Evolutionary conservation across 2,888 invertebrate species (phyloP), one percentile per base, ranked within the genome.

Genomic region (Priocnemis perturbator): DNA sequence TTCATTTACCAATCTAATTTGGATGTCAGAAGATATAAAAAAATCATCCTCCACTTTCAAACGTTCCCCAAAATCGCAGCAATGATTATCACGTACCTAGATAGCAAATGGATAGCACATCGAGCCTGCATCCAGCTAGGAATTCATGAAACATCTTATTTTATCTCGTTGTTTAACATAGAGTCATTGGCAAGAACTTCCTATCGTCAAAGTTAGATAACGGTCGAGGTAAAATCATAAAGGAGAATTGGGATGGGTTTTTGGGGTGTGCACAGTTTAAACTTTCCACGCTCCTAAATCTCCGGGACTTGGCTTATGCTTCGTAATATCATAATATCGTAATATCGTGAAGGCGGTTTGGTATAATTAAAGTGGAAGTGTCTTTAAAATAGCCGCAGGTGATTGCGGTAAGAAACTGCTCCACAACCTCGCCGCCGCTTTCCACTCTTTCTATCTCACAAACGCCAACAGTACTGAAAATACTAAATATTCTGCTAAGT

Each of bases 331-430:
- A 82, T 84, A 87, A 86, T 85, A 82, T 85, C 80, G 79, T 83
- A 84, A 85, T 81, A 84, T 85, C 83, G 71, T 82, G 73, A 81
- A 75, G 77, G 81, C 77, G 77, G 81, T 82, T 83, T 73, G 78
- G 81, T 83, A 84, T 86, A 87, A 87, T 87, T 88, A 87, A 88
- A 86, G 84, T 85, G 73, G 81, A 87, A 87, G 83, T 83, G 83
- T 85, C 87, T 87, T 87, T 85, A 84, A 86, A 87, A 86, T 83
- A 85, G 86, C 87, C 85, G 69, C 81, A 70, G 84, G 87, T 86
- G 81, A 84, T 86, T 79, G 80, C 81, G 77, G 71, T 62, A 72
- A 65, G 67, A 70, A 69, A 60, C 67, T 56, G 52, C 60, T 67
- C 65, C 69, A 55, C 69, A 65, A 66, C 70, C 69, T 72, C 60